A percentile compares a stretch with the other conserved stretches of the same genome.
Evolutionary conservation across 1,140 invertebrate genomes (phyloP).

Genomic region (Ditylenchus dipsaci): DNA sequence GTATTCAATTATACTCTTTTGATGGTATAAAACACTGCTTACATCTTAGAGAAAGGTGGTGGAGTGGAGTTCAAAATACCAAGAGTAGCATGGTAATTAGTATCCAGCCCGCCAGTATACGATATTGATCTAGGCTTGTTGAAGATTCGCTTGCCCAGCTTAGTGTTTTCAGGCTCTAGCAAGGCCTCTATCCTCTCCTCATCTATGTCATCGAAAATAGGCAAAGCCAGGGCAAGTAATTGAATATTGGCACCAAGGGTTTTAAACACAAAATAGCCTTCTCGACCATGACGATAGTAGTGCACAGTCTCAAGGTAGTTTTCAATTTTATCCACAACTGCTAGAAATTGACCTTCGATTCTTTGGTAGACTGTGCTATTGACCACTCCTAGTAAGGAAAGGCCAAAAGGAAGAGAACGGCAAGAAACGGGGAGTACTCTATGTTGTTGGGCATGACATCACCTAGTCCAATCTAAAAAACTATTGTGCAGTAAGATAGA

Average conservation of each 20-base stretch:
- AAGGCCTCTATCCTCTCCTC: background rate
- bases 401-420: constrained; percentile 34
- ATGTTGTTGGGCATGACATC: constrained; percentile 45
- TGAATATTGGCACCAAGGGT: constrained; percentile 25
- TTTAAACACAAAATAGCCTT: constrained; percentile 33
- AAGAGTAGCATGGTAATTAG: background rate
- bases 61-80: constrained; percentile 1
- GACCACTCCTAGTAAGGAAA: constrained; percentile 34
- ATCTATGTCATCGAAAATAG: constrained; percentile 21
- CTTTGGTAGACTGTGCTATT: constrained; percentile 32
- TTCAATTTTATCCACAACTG: constrained; percentile 20
- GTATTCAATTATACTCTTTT: background rate
- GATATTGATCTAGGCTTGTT: background rate
- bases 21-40: background rate
- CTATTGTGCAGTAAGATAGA: background rate
- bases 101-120: background rate
- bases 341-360: constrained; percentile 22
- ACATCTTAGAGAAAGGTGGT: background rate
- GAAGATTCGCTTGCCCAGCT: background rate
- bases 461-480: constrained; percentile 27
- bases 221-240: constrained; percentile 28
- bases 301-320: constrained; percentile 26
- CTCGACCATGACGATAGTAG: constrained; percentile 16
- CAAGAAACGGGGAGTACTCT: constrained; percentile 33
- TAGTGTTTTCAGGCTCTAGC: background rate